Conservation (phyloP, 2,888 invertebrate genomes). For the Drosophila atripex region DNA sequence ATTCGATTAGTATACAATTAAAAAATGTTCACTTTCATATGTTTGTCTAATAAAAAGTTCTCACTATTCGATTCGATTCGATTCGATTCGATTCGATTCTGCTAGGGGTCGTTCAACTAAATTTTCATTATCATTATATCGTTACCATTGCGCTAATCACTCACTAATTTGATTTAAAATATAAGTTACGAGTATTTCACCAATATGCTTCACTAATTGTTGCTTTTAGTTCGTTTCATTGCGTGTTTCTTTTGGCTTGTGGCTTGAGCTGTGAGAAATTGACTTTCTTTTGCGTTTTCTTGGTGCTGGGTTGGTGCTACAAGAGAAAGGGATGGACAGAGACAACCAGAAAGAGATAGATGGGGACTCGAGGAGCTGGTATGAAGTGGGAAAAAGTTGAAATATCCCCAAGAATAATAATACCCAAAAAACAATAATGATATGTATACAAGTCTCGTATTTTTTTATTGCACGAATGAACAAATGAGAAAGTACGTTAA, state of each 20-base stretch:
- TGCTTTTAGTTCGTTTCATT: slow-evolving; percentile 46
- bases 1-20: slow-evolving; percentile 50
- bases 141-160: slow-evolving; percentile 44
- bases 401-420: slow-evolving; percentile 30
- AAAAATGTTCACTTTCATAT: slow-evolving; percentile 47
- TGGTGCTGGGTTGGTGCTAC: slow-evolving; percentile 12
- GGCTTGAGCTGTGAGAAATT: slow-evolving; percentile 37
- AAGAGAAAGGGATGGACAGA: neutral
- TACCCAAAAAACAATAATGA: slow-evolving; percentile 57
- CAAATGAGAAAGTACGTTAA: slow-evolving; percentile 34
- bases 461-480: slow-evolving; percentile 63
- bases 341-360: neutral
- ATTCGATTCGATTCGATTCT: slow-evolving; percentile 41
- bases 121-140: slow-evolving; percentile 34
- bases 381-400: too few relatives aligned
- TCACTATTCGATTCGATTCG: slow-evolving; percentile 55
- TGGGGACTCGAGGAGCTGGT: neutral
- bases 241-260: slow-evolving; percentile 15
- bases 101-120: slow-evolving; percentile 41
- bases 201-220: slow-evolving; percentile 65
- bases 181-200: slow-evolving; percentile 60
- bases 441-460: slow-evolving; percentile 64
- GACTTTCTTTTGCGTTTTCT: slow-evolving; percentile 25
- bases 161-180: slow-evolving; percentile 44
- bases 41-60: slow-evolving; percentile 50